phyloP scores from a whole-genome alignment of 2,797 vertebrate genomes.

The Rhyacichthys aspro region DNA sequence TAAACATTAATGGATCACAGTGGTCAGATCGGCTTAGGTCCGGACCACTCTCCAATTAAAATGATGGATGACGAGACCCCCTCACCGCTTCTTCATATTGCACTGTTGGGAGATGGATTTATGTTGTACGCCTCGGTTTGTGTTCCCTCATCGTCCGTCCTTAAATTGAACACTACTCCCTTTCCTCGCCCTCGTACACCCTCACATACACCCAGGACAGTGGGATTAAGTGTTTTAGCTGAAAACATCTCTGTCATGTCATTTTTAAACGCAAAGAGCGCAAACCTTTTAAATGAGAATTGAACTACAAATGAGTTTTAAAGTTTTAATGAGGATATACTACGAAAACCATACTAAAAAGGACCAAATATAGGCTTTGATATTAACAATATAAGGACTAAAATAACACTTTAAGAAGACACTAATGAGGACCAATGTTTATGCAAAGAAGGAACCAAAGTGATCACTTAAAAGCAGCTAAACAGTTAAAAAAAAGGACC shows the following conservation, averaged over 20 bases:
- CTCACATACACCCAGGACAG: constrained; percentile 11
- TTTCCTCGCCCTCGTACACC: constrained; percentile 29
- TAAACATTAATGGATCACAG: constrained; percentile 65
- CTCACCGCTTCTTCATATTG: constrained; percentile 51
- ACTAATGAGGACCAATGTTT: too few species aligned
- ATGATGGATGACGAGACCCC: constrained; percentile 71
- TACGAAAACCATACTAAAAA: too few species aligned
- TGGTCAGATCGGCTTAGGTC: constrained; percentile 56
- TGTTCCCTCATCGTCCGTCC: constrained; percentile 39
- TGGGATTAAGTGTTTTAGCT: constrained; percentile 6
- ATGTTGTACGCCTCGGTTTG: constrained; percentile 57
- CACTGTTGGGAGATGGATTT: constrained; percentile 64
- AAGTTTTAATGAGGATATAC: too few species aligned
- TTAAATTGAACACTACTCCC: constrained; percentile 42
- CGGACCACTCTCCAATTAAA: constrained; percentile 73
- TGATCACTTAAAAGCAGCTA: too few species aligned
- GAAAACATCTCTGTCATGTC: constrained; percentile 6
- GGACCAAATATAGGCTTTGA: too few species aligned
- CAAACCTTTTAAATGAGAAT: background rate
- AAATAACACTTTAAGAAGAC: too few species aligned
- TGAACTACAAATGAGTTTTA: too few species aligned
- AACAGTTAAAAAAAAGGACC: too few species aligned
- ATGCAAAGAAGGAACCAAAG: too few species aligned
- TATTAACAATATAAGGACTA: too few species aligned
- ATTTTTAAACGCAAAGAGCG: constrained; percentile 9